Conservation (phyloP, 2,888 invertebrate genomes). For the Argynnis bischoffii region DNA sequence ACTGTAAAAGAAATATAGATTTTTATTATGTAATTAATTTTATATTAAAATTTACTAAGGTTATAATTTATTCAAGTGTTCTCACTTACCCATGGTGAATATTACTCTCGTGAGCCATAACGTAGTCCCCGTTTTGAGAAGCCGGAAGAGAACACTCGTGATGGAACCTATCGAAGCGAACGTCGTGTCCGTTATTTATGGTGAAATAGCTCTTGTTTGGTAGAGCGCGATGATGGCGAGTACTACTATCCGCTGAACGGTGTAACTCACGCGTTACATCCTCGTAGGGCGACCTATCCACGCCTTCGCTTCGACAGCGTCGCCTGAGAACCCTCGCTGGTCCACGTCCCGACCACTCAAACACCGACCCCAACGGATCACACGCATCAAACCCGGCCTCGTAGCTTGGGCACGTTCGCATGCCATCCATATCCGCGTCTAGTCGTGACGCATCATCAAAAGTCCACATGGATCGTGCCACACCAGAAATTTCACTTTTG, state of each 20-base stretch:
- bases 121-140: constrained; percentile 73
- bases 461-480: constrained; percentile 68
- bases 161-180: constrained; percentile 56
- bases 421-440: constrained; percentile 76
- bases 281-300: constrained; percentile 77
- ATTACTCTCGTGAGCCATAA: constrained; percentile 69
- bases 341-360: constrained; percentile 67
- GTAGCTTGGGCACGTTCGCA: constrained; percentile 72
- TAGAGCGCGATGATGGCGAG: constrained; percentile 57
- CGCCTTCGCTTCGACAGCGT: constrained; percentile 77
- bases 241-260: constrained; percentile 59
- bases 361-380: constrained; percentile 69
- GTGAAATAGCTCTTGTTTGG: constrained; percentile 72
- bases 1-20: constrained; percentile 45
- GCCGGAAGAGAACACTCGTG: constrained; percentile 70
- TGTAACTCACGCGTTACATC: constrained; percentile 65
- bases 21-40: background rate
- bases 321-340: constrained; percentile 74
- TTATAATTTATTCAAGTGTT: constrained; percentile 37
- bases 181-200: constrained; percentile 56
- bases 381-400: constrained; percentile 76
- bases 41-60: constrained; percentile 25
- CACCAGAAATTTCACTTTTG: constrained; percentile 63
- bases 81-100: constrained; percentile 61
- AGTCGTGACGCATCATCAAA: constrained; percentile 69